phyloP scores from a whole-genome alignment of 2,113 vertebrate species.

The Dasyurus viverrinus region DNA sequence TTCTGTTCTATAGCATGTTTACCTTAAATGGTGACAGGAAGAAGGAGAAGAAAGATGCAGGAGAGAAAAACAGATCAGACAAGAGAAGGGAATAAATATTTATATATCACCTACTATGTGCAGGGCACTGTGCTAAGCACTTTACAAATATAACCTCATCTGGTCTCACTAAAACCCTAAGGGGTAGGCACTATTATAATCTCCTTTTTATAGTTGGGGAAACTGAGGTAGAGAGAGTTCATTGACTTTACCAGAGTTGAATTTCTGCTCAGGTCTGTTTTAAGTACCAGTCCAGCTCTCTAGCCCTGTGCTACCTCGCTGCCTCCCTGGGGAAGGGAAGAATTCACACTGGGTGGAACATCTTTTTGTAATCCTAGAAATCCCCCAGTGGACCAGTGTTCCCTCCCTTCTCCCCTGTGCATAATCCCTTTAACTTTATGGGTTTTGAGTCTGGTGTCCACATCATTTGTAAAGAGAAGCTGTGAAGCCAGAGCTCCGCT shows the following conservation, averaged over 20 bases:
- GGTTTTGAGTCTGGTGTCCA: slow-evolving; percentile 38
- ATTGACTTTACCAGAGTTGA: not conserved
- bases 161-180: not conserved
- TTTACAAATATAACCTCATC: not conserved
- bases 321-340: not conserved
- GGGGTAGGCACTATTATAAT: not conserved
- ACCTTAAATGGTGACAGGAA: not conserved
- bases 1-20: not conserved
- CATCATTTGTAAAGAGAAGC: slow-evolving; percentile 68
- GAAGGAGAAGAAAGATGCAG: not conserved
- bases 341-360: not conserved
- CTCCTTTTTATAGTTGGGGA: not conserved
- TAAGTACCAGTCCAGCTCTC: not conserved
- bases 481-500: slow-evolving; percentile 62
- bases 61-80: not conserved
- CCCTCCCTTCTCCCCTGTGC: not conserved
- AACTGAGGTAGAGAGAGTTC: not conserved
- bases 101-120: not conserved
- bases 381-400: not conserved
- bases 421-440: slow-evolving; percentile 12
- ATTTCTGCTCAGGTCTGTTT: not conserved
- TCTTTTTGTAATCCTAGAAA: not conserved
- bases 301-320: not conserved
- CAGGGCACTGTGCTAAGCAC: no score
- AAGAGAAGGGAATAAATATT: not conserved